These are phyloP conservation scores for Jacana jacana DNA, from an alignment of 2,113 vertebrate species.

Conservation along the genomic window DNA sequence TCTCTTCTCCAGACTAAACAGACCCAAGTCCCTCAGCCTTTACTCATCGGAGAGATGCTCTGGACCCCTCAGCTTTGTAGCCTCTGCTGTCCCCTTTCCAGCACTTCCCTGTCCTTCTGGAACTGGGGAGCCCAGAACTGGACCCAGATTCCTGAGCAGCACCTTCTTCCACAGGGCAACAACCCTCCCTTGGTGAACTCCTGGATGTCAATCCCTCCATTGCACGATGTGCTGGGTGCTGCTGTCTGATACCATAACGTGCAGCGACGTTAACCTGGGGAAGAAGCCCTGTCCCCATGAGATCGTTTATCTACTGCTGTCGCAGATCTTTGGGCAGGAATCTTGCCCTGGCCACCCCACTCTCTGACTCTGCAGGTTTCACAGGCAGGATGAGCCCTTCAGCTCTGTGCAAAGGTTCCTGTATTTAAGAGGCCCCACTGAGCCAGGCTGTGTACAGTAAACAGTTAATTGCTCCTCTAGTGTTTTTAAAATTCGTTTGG, in stretches of 20 bases:
- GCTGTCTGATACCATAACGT: rapidly evolving
- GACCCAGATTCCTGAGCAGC: not conserved
- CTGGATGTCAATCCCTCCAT: rapidly evolving
- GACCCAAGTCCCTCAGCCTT: too few relatives aligned
- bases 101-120: too few relatives aligned
- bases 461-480: not conserved
- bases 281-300: not conserved
- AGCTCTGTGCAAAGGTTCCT: not conserved
- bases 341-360: not conserved
- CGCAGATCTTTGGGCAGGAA: not conserved
- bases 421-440: not conserved
- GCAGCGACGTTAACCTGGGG: not conserved
- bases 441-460: not conserved
- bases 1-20: too few relatives aligned
- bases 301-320: not conserved
- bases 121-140: too few relatives aligned
- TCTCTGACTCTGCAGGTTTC: not conserved
- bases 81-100: too few relatives aligned
- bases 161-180: not conserved
- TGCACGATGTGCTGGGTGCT: rapidly evolving
- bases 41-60: too few relatives aligned
- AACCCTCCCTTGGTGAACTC: too few relatives aligned
- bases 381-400: not conserved
- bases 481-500: too few relatives aligned
- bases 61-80: too few relatives aligned